These are phyloP conservation scores for Ariopsis seemanni DNA, from an alignment of 2,113 vertebrate genomes.

Conservation along the genomic window DNA sequence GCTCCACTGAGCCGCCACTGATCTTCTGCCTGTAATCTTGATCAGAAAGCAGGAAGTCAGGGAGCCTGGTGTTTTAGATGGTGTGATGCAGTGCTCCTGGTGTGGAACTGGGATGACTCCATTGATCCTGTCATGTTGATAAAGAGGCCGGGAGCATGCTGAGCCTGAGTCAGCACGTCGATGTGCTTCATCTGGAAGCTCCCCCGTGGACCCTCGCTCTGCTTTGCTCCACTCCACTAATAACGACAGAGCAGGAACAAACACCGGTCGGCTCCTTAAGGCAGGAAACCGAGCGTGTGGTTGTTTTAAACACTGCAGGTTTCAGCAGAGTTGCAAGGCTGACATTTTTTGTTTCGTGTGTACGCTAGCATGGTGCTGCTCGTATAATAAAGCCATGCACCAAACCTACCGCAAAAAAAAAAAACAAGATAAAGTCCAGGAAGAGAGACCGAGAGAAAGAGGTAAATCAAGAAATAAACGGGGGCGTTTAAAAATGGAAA, in stretches of 20 bases:
- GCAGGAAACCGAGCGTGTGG: constrained; percentile 12
- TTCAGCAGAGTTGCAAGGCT: background rate
- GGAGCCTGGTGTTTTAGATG: constrained; percentile 35
- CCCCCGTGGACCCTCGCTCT: constrained; percentile 31
- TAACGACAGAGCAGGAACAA: constrained; percentile 25
- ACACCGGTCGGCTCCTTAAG: constrained; percentile 29
- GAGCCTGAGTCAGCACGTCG: constrained; percentile 54
- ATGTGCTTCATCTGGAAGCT: constrained; percentile 50
- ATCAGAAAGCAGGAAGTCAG: constrained; percentile 38
- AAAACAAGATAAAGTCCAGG: background rate
- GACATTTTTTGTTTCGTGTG: background rate
- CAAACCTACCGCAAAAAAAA: background rate
- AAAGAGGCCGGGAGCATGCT: constrained; percentile 42
- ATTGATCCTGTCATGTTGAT: constrained; percentile 49
- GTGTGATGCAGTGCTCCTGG: constrained; percentile 28
- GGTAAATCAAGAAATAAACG: background rate
- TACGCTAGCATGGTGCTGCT: background rate
- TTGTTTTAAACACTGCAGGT: background rate
- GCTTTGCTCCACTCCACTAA: constrained; percentile 29
- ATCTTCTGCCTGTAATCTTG: background rate
- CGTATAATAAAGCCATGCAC: background rate
- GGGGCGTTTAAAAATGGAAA: background rate
- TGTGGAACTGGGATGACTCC: constrained; percentile 29
- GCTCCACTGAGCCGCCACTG: constrained; percentile 13
- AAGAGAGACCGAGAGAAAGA: background rate